phyloP scores from a whole-genome alignment of 92 coral and sea anemone species.

The Anthopleura xanthogrammica region DNA sequence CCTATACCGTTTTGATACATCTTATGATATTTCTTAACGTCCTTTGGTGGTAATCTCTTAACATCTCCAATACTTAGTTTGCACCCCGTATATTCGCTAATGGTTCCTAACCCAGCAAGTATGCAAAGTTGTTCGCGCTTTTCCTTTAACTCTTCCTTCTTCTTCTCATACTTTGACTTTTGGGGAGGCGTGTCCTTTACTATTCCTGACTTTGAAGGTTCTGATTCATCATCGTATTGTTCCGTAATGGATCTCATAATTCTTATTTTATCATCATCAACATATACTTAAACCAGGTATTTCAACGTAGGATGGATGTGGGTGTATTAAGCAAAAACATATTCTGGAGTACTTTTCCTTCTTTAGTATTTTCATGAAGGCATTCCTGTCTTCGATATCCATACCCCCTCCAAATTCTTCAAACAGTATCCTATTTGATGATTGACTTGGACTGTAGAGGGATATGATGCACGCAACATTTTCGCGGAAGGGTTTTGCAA shows the following conservation, averaged over 20 bases:
- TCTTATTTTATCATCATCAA: too few species aligned
- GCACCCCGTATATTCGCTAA: constrained; percentile 24
- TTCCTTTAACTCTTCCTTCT: neutral
- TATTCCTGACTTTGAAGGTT: too few species aligned
- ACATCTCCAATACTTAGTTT: constrained; percentile 36
- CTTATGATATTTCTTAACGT: constrained; percentile 34
- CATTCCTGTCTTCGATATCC: constrained; percentile 2
- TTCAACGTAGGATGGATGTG: neutral
- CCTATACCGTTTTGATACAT: constrained; percentile 32
- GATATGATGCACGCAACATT: constrained; percentile 13
- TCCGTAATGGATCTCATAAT: too few species aligned
- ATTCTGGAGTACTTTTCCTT: neutral
- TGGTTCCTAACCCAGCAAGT: neutral
- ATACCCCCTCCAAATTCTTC: constrained; percentile 30
- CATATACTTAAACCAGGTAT: neutral
- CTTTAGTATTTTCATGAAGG: constrained; percentile 21
- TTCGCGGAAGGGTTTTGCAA: constrained; percentile 26
- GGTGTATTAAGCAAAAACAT: neutral
- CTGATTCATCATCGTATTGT: too few species aligned
- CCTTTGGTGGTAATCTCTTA: constrained; percentile 23
- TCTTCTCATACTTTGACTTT: too few species aligned
- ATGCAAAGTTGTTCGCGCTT: neutral
- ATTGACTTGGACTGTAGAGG: neutral
- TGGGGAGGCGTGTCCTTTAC: too few species aligned
- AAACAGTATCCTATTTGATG: constrained; percentile 19